Conservation (phyloP, 2,797 vertebrate genomes). For the Phataginus tricuspis region DNA sequence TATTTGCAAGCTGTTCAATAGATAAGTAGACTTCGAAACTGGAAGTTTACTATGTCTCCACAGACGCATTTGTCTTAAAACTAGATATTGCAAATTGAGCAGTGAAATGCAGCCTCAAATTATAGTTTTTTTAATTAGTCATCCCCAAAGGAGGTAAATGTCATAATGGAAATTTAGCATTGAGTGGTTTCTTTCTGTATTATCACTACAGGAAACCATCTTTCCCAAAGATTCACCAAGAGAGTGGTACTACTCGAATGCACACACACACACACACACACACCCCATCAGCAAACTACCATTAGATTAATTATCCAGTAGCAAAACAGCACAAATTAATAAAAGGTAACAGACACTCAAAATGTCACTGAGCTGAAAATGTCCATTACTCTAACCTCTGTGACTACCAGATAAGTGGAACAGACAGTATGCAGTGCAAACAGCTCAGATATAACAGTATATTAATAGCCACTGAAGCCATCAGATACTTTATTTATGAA, state of each 20-base stretch:
- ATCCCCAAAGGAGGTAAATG: not conserved
- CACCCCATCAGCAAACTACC: not conserved
- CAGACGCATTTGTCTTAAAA: not conserved
- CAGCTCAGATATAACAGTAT: not conserved
- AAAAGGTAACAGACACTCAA: constrained; percentile 51
- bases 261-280: not conserved
- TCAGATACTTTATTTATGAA: not conserved
- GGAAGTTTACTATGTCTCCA: not conserved
- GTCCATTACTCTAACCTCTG: not conserved
- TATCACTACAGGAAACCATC: not conserved
- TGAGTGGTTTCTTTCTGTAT: not conserved
- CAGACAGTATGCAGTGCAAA: not conserved
- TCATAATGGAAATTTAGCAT: not conserved
- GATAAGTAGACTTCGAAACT: not conserved
- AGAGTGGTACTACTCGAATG: not conserved
- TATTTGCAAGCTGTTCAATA: not conserved
- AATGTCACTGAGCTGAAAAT: not conserved
- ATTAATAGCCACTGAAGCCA: not conserved
- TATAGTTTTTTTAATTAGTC: not conserved
- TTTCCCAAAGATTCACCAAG: constrained; percentile 21
- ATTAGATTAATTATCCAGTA: constrained; percentile 54
- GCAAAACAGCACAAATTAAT: constrained; percentile 20
- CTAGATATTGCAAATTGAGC: not conserved
- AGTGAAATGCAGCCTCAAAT: not conserved
- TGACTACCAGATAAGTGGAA: not conserved